Conservation (phyloP, 2,888 invertebrate species). For the Atrina japonica region DNA sequence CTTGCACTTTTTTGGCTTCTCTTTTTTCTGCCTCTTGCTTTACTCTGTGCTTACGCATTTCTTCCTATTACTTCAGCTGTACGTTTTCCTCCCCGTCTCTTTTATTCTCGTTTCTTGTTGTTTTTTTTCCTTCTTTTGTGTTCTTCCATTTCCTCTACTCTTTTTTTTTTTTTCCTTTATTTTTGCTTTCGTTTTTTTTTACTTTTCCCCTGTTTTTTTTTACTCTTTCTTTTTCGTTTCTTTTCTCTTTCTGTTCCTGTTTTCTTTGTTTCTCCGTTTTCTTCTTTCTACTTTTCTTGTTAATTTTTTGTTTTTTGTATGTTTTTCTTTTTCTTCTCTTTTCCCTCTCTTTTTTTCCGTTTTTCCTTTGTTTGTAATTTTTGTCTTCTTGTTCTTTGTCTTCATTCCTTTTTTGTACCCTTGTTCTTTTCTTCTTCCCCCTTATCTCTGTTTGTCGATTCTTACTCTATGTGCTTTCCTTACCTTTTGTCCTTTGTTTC, state of each 20-base stretch:
- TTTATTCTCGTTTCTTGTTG: background rate
- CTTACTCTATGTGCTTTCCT: too few relatives aligned
- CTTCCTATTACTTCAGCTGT: too few relatives aligned
- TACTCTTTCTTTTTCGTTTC: too few relatives aligned
- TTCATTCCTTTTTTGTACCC: background rate
- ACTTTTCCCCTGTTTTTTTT: background rate
- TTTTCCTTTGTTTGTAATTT: background rate
- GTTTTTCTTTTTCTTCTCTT: background rate
- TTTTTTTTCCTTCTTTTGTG: too few relatives aligned
- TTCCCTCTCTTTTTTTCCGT: background rate
- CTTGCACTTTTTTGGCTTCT: background rate
- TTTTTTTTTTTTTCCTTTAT: background rate
- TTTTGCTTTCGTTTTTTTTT: background rate
- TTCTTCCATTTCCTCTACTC: background rate
- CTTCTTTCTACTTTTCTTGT: background rate
- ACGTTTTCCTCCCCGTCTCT: background rate
- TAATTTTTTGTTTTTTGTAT: background rate
- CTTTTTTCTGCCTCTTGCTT: slow-evolving; percentile 12
- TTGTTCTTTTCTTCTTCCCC: background rate
- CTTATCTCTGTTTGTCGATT: slow-evolving; percentile 1
- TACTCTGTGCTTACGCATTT: slow-evolving; percentile 6
- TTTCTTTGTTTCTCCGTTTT: background rate
- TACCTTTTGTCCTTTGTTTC: too few relatives aligned
- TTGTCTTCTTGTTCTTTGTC: background rate
- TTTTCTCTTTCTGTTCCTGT: background rate